phyloP scores from a whole-genome alignment of 1,140 invertebrate genomes.

The Scylla paramamosain region DNA sequence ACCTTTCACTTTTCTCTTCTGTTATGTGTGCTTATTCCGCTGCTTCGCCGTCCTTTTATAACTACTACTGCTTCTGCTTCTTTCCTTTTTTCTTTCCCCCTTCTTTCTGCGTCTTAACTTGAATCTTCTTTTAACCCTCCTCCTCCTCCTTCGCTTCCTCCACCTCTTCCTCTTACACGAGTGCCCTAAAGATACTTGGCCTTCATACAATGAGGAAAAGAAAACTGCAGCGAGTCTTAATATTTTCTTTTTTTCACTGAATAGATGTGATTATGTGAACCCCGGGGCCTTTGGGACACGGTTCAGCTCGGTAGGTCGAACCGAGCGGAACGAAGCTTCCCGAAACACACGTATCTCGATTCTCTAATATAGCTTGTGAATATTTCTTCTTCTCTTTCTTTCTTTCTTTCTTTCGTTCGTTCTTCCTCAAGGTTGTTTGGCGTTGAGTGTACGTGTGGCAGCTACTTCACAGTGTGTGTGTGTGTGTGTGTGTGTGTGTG shows the following conservation, averaged over 20 bases:
- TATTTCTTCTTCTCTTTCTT: not conserved
- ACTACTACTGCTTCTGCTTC: no score
- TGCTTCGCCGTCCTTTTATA: no score
- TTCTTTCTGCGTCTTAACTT: no score
- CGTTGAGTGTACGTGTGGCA: not conserved
- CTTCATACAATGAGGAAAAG: not conserved
- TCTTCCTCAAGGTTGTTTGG: not conserved
- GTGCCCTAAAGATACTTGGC: not conserved
- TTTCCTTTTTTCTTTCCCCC: no score
- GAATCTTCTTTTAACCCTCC: not conserved
- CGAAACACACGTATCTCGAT: not conserved
- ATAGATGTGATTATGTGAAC: not conserved
- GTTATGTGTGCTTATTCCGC: no score
- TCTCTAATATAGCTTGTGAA: no score
- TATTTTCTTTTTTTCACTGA: not conserved
- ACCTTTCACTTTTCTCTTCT: no score
- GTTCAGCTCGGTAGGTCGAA: not conserved
- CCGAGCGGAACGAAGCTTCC: not conserved
- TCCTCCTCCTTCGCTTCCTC: not conserved
- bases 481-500: slow-evolving; percentile 21
- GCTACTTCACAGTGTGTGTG: not conserved
- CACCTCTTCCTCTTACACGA: not conserved
- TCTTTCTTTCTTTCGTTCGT: not conserved
- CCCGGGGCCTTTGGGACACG: not conserved
- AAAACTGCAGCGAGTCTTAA: not conserved